Evolutionary conservation across 2,113 vertebrate genomes (phyloP), one percentile per base, ranked within the genome.

Genomic region (Xiphophorus maculatus): DNA sequence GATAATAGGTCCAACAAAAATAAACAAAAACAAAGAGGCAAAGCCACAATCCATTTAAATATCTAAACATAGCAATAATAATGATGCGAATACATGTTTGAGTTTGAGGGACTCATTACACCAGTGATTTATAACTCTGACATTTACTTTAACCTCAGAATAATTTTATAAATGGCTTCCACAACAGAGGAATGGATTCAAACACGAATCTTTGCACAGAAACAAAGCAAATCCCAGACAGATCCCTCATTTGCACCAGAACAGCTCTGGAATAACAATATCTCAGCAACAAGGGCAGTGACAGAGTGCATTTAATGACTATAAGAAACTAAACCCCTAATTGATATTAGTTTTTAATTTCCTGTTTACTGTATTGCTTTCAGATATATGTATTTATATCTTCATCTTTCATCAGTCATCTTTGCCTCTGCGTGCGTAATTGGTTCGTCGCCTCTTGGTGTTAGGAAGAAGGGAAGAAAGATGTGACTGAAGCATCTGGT

Each of bases 401-500:
- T 9, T 71, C 63, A 68, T 13, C 66, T 32, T 69, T 29, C 32
- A 17, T 79, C 72, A 78, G 60, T 42, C 1, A 5, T 65, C 60
- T 13, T 35, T 35, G 51, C 62, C 61, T 79, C 61, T 84, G 51
- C 14, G 80, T 68, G 58, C 12, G 48, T 35, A 83, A 81, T 75
- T 74, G 33, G 73, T 77, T 73, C 37, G 54, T 70, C 33, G 69
- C 40, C 27, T 61, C 30, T 33, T 32, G 67, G 66, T 28, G 71
- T 33, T 76, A 75, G 68, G 28, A 28, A 73, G 73, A 35, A 83
- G 65, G 62, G 71, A 75, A 35, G 72, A 71, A 62, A 65, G 44
- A 80, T 65, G 76, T 40, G 71, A 73, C 66, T 44, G 72, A 84
- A 76, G 84, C 84, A 85, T 90, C 84, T 88, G 89, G 76, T 79